Evolutionary conservation across 1,140 invertebrate genomes (phyloP), one percentile per base, ranked within the genome.

Genomic region (Anoplolepis gracilipes): DNA sequence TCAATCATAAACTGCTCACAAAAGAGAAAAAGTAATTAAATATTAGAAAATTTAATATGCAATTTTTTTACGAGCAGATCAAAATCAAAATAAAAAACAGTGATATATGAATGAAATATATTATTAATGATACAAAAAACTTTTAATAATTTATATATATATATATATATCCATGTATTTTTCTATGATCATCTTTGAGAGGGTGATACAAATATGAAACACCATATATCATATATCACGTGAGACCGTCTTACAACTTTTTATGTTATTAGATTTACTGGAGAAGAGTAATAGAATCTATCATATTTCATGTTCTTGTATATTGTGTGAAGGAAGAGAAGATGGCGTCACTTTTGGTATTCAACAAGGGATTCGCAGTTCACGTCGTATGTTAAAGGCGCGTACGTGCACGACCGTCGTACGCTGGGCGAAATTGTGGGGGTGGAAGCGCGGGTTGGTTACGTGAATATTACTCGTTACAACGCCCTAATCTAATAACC

Each of bases 401-500:
- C 33, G 59, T 76, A 46, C 39, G 39, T 72, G 85, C 82, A 49
- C 49, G 65, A 16, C 30, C 70, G 36, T 22, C 59, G 57, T 30
- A 28, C 28, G 57, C 19, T 39, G 69, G 59, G 39, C 28, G 39
- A 33, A 70, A 53, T 25, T 28, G 65, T 22, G 19, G 55, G 65
- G 30, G 65, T 72, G 39, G 42, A 79, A 57, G 64, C 73, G 85
- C 61, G 64, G 67, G 25, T 73, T 67, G 73, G 85, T 89, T 87
- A 85, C 86, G 86, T 82, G 81, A 85, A 90, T 90, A 90, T 90
- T 90, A 88, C 84, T 90, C 88, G 88, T 90, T 90, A 88, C 78
- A 90, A 85, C 73, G 78, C 72, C 73, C 75, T 90, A 89, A 88
- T 89, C 84, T 85, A 90, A 90, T 90, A 87, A 59, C 72, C 61